A percentile compares a stretch with the other conserved stretches of the same genome.
Evolutionary conservation across 1,140 invertebrate genomes (phyloP).

Genomic region (Lordiphosa collinella): DNA sequence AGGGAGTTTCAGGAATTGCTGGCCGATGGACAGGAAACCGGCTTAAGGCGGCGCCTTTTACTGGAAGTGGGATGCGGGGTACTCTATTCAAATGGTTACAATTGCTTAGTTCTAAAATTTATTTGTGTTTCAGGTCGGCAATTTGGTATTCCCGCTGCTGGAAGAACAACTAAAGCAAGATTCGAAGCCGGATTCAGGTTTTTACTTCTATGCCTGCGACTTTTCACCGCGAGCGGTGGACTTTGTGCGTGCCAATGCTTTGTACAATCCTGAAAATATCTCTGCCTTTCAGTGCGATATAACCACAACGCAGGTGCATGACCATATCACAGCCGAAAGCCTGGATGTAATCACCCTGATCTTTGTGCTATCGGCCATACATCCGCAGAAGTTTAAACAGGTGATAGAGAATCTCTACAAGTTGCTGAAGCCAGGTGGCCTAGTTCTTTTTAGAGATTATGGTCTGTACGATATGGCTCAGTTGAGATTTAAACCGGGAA

Average conservation of each 20-base stretch:
- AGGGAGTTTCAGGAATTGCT: constrained; percentile 96
- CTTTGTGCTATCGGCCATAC: constrained; percentile 97
- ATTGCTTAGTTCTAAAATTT: no score
- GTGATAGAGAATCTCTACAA: constrained; percentile 86
- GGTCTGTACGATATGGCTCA: constrained; percentile 99
- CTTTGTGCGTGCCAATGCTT: constrained; percentile 87
- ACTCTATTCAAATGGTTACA: not conserved
- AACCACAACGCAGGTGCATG: constrained; percentile 83
- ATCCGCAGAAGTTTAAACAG: constrained; percentile 89
- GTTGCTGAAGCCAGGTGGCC: constrained; percentile 89
- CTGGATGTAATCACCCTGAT: constrained; percentile 95
- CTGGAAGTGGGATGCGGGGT: constrained; percentile 97
- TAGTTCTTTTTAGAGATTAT: constrained; percentile 96
- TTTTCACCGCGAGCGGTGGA: constrained; percentile 94
- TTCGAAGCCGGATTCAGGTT: constrained; percentile 81
- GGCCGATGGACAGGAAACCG: constrained; percentile 26
- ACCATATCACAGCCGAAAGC: constrained; percentile 80
- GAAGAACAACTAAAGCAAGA: constrained; percentile 84
- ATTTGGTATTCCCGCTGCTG: constrained; percentile 95
- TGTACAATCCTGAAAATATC: constrained; percentile 81
- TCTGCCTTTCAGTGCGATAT: constrained; percentile 89
- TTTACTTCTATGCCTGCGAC: constrained; percentile 93
- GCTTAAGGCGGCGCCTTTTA: constrained; percentile 81
- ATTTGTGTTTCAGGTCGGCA: constrained; percentile 82
- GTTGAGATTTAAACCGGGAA: constrained; percentile 93